A percentile compares a stretch with the other conserved stretches of the same genome.
Evolutionary conservation across 2,797 vertebrate species (phyloP).

Genomic region (Melanotaenia parkinsoni): DNA sequence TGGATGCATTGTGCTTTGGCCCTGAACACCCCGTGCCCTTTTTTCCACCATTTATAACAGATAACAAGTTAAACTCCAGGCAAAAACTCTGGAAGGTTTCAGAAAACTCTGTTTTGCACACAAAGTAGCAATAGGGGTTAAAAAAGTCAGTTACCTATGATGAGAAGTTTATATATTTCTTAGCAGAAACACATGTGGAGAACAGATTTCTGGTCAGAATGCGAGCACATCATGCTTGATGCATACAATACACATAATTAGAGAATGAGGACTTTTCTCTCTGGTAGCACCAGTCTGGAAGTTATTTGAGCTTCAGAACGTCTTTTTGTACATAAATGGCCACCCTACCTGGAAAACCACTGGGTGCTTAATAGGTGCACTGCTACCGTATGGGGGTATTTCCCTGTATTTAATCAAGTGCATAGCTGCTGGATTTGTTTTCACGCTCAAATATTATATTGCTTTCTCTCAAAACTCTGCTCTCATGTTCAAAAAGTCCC

Average conservation of each 20-base stretch:
- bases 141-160: neutral
- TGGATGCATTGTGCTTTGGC: constrained; percentile 17
- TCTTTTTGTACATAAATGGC: neutral
- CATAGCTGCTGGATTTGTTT: too few relatives aligned
- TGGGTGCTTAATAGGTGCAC: neutral
- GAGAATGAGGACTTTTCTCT: neutral
- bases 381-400: neutral
- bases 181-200: neutral
- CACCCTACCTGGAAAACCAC: too few relatives aligned
- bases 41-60: neutral
- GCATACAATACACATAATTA: neutral
- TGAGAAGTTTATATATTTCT: neutral
- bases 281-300: neutral
- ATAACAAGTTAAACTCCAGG: neutral
- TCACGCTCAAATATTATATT: too few relatives aligned
- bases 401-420: too few relatives aligned
- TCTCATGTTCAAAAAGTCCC: too few relatives aligned
- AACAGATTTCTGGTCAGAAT: neutral
- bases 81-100: neutral
- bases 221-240: neutral
- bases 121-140: neutral
- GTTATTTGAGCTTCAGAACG: neutral
- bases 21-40: constrained; percentile 1
- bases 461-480: too few relatives aligned
- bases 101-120: neutral